phyloP scores from a whole-genome alignment of 2,888 invertebrate genomes.

The Nemotelus pantherinus region DNA sequence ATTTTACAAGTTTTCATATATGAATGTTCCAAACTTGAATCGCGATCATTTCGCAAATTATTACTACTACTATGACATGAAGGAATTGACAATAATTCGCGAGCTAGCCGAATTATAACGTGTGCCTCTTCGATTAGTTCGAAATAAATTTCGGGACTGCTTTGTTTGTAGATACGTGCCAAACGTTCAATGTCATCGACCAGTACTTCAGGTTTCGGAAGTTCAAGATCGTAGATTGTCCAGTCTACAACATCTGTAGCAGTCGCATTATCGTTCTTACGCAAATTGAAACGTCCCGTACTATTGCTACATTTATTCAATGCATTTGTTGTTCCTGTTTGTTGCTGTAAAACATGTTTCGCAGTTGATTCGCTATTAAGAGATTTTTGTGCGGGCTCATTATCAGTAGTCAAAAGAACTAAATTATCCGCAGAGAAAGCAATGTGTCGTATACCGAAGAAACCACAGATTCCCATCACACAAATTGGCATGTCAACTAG shows the following conservation, averaged over 20 bases:
- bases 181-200: slow-evolving; percentile 77
- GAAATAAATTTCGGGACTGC: slow-evolving; percentile 74
- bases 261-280: neutral
- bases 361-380: neutral
- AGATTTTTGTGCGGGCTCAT: neutral
- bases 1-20: slow-evolving; percentile 58
- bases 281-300: neutral
- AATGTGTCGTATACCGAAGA: slow-evolving; percentile 69
- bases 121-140: slow-evolving; percentile 80
- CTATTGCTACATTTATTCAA: slow-evolving; percentile 1
- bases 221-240: slow-evolving; percentile 78
- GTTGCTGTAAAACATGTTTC: neutral
- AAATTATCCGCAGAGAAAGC: slow-evolving; percentile 63
- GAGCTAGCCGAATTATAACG: slow-evolving; percentile 68
- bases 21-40: slow-evolving; percentile 24
- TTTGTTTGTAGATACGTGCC: slow-evolving; percentile 71
- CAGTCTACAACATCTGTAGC: slow-evolving; percentile 63
- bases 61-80: neutral
- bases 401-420: slow-evolving; percentile 62
- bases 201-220: slow-evolving; percentile 72
- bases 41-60: neutral
- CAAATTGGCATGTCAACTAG: slow-evolving; percentile 71
- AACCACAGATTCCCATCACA: slow-evolving; percentile 74
- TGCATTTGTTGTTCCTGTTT: neutral
- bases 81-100: slow-evolving; percentile 25